These are phyloP conservation scores for Acrocephalus kingi DNA, from an alignment of 2,113 vertebrate genomes.

Conservation along the genomic window DNA sequence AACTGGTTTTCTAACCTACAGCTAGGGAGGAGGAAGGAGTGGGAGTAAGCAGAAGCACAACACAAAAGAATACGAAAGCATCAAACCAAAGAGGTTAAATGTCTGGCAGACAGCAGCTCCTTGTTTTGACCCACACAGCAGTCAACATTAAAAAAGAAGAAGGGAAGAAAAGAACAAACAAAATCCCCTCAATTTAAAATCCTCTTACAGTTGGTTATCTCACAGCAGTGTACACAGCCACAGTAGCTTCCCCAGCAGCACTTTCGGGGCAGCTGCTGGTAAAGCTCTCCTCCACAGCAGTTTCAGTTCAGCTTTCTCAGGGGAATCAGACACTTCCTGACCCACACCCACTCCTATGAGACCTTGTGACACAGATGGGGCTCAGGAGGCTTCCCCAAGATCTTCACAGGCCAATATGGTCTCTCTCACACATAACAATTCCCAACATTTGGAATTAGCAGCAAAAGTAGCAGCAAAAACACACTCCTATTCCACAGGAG, in stretches of 20 bases:
- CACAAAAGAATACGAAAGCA: neutral
- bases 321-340: neutral
- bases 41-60: slow-evolving; percentile 44
- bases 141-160: neutral
- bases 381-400: neutral
- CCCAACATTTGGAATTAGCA: neutral
- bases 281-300: slow-evolving; percentile 4
- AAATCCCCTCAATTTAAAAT: neutral
- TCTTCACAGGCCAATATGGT: neutral
- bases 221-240: neutral
- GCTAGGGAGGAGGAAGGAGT: slow-evolving; percentile 42
- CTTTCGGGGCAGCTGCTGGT: neutral
- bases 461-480: neutral
- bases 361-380: neutral
- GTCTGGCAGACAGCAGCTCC: neutral
- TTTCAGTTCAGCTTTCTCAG: slow-evolving; percentile 60
- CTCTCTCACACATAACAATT: neutral
- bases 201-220: neutral
- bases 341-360: neutral
- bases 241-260: slow-evolving; percentile 1
- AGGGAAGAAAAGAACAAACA: neutral
- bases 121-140: neutral
- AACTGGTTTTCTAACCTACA: slow-evolving; percentile 22
- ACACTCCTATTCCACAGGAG: neutral
- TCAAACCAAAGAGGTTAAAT: neutral